A percentile compares a stretch with the other conserved stretches of the same genome.
These are phyloP conservation scores for Bombus cullumanus DNA, from an alignment of 1,140 invertebrate species.

Conservation along the genomic window DNA sequence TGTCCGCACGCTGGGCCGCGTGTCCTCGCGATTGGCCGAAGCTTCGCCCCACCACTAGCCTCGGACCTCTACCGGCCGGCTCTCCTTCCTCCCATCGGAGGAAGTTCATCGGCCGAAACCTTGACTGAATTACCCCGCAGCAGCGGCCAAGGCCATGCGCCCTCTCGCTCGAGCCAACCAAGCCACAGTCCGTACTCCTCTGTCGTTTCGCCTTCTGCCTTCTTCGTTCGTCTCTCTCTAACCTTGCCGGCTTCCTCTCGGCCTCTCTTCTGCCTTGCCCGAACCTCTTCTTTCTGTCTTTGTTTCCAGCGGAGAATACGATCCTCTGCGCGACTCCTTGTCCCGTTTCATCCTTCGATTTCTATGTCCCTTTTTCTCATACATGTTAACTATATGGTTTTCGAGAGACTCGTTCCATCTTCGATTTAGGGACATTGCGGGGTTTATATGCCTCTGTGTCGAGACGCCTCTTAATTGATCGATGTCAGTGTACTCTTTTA, in stretches of 20 bases:
- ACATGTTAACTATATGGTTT: neutral
- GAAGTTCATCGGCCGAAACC: constrained; percentile 87
- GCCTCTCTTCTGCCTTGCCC: constrained; percentile 18
- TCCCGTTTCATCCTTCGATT: constrained; percentile 28
- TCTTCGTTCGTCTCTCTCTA: constrained; percentile 36
- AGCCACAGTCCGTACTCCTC: constrained; percentile 41
- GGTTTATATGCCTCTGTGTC: neutral
- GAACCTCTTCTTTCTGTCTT: constrained; percentile 6
- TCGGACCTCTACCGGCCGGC: constrained; percentile 57
- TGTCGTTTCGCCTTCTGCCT: constrained; percentile 52
- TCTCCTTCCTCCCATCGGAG: constrained; percentile 71
- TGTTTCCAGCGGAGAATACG: neutral
- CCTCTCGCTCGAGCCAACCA: constrained; percentile 73
- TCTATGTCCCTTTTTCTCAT: neutral
- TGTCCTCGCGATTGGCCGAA: constrained; percentile 72
- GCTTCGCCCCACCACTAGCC: constrained; percentile 67
- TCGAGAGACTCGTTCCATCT: neutral
- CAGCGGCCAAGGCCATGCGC: constrained; percentile 85
- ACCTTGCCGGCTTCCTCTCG: constrained; percentile 40
- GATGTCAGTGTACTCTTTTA: no score
- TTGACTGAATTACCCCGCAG: constrained; percentile 88
- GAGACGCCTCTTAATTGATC: neutral
- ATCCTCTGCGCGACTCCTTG: constrained; percentile 13
- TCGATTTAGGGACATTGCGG: neutral
- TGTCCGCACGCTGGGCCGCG: constrained; percentile 60